These are phyloP conservation scores for Syngnathus typhle DNA, from an alignment of 2,113 vertebrate genomes.

Conservation along the genomic window DNA sequence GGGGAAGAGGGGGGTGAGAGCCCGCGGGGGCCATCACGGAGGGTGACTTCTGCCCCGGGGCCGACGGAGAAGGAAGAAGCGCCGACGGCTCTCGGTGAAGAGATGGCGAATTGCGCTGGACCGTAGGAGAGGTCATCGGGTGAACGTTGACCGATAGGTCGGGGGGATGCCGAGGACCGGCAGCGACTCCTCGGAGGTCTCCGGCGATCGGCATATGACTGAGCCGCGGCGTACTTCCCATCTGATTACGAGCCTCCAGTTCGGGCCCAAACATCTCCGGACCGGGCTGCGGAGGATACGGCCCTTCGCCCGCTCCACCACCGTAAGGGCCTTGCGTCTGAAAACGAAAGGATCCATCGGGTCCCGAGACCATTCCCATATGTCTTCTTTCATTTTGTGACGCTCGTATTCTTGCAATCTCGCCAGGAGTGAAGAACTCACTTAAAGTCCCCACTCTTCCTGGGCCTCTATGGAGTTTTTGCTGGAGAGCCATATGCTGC, in stretches of 20 bases:
- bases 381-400: constrained; percentile 75
- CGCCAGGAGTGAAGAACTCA: constrained; percentile 76
- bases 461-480: constrained; percentile 81
- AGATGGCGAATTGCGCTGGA: constrained; percentile 88
- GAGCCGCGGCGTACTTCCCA: constrained; percentile 77
- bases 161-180: constrained; percentile 76
- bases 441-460: constrained; percentile 68
- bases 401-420: constrained; percentile 77
- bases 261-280: constrained; percentile 83
- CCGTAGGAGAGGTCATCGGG: constrained; percentile 80
- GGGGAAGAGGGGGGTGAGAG: constrained; percentile 69
- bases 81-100: constrained; percentile 85
- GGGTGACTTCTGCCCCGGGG: constrained; percentile 87
- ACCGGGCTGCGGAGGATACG: constrained; percentile 78
- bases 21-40: constrained; percentile 78
- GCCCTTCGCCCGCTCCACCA: constrained; percentile 70
- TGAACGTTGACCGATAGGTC: constrained; percentile 84
- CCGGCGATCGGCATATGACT: constrained; percentile 84
- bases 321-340: constrained; percentile 79
- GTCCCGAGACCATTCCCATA: constrained; percentile 79
- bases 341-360: constrained; percentile 72
- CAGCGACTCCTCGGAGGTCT: constrained; percentile 69
- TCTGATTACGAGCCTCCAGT: constrained; percentile 71
- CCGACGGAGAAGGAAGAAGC: constrained; percentile 83
- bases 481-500: constrained; percentile 79